A percentile compares a stretch with the other conserved stretches of the same genome.
Evolutionary conservation across 2,797 vertebrate genomes (phyloP).

Genomic region (Sebastes oblongus): DNA sequence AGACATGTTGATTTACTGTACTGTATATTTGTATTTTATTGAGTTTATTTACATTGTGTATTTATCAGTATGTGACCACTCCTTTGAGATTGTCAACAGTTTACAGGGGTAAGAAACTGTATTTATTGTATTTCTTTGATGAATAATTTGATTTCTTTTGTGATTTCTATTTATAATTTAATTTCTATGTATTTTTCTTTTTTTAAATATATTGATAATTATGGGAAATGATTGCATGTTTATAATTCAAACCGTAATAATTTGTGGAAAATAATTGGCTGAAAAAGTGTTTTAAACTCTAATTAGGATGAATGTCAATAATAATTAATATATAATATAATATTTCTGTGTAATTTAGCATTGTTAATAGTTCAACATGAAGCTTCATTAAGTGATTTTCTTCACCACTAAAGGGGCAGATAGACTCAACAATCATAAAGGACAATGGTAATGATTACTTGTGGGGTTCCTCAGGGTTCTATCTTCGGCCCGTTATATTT

Average conservation of each 20-base stretch:
- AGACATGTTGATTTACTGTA: neutral
- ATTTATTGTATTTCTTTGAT: neutral
- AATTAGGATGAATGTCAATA: neutral
- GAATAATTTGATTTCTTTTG: neutral
- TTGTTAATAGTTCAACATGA: neutral
- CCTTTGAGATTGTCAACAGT: neutral
- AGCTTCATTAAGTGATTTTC: neutral
- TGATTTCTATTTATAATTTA: neutral
- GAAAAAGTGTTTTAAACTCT: neutral
- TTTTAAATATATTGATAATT: neutral
- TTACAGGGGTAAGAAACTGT: neutral
- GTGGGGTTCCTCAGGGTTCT: neutral
- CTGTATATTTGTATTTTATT: neutral
- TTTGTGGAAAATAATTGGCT: neutral
- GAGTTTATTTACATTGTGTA: neutral
- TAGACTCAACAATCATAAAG: neutral
- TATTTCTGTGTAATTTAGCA: neutral
- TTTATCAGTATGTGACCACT: neutral
- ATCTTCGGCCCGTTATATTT: neutral
- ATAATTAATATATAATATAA: no score
- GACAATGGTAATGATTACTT: neutral
- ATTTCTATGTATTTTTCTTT: neutral
- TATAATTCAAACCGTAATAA: neutral
- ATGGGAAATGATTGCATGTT: neutral
- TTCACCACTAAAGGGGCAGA: neutral